phyloP scores from a whole-genome alignment of 2,888 invertebrate species.

The Eulithis prunata region DNA sequence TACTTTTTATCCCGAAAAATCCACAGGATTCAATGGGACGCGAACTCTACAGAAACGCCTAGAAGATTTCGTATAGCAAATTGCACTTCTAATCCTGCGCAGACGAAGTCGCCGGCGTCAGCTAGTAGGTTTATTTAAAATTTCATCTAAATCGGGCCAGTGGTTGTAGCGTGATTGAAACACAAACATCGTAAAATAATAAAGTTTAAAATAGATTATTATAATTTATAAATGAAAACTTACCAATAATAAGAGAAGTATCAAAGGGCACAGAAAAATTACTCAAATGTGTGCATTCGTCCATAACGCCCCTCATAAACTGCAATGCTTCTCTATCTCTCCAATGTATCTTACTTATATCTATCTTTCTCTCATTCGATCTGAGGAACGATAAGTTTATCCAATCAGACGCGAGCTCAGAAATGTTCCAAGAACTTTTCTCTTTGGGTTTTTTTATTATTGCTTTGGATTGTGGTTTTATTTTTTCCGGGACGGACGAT shows the following conservation, averaged over 20 bases:
- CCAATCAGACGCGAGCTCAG: constrained; percentile 72
- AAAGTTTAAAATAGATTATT: too few species aligned
- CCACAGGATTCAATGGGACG: too few species aligned
- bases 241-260: constrained; percentile 92
- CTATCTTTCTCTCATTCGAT: constrained; percentile 74
- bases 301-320: constrained; percentile 99
- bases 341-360: constrained; percentile 87
- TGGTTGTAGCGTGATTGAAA: too few species aligned
- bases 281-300: constrained; percentile 98
- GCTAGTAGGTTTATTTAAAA: too few species aligned
- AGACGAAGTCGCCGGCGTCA: too few species aligned
- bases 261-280: constrained; percentile 96
- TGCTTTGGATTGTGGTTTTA: constrained; percentile 19
- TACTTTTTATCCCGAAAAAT: too few species aligned
- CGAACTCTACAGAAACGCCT: too few species aligned
- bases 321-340: constrained; percentile 92
- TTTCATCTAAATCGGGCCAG: too few species aligned
- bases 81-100: too few species aligned
- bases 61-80: too few species aligned
- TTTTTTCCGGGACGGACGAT: constrained; percentile 15
- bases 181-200: too few species aligned
- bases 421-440: constrained; percentile 67
- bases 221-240: constrained; percentile 38
- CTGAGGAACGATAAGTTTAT: constrained; percentile 68
- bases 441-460: constrained; percentile 39